Evolutionary conservation across 2,888 invertebrate species (phyloP), one percentile per base, ranked within the genome.

Genomic region (Aphidoletes aphidimyza): DNA sequence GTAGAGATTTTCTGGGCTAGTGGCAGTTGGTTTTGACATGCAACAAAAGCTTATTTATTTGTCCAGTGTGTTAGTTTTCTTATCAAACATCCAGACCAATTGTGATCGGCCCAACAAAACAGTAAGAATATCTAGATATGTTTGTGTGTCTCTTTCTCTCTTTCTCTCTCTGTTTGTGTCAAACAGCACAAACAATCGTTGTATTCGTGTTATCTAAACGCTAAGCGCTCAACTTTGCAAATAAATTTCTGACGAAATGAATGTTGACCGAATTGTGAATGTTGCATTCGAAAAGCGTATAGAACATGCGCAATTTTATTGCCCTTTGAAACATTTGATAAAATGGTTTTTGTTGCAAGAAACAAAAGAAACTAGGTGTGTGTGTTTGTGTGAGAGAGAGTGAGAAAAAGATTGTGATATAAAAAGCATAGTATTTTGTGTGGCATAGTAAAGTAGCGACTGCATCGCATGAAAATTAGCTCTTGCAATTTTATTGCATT

Each of bases 11-110:
- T 54, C n/a, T n/a, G n/a, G n/a, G 19, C 30, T 69, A 34, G 69
- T 69, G 36, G 69, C 69, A 69, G 34, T 69, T 69, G 69, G 14
- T 69, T 69, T 69, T 69, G 69, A 69, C 69, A 69, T 69, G 69
- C 36, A 69, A 69, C 30, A 34, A 69, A 69, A 36, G 69, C 36
- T 69, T 69, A 69, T 69, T 69, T 69, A 36, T 69, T 30, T 19
- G 36, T 30, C 69, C 19, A 69, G 30, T 69, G n/a, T n/a, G 8
- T 1, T 69, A 69, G 30, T 34, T 69, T 69, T 36, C 69, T 30
- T 69, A 69, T 69, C 69, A 69, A 69, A 69, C 8, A 54, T 54
- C 22, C 54, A 54, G 22, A 54, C 14, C 69, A 69, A 34, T 69
- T 34, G 34, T 11, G 8, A 45, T 45, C 14, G 8, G 14, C 14